Evolutionary conservation across 2,797 vertebrate genomes (phyloP).

Genomic region (Tangara arthus): DNA sequence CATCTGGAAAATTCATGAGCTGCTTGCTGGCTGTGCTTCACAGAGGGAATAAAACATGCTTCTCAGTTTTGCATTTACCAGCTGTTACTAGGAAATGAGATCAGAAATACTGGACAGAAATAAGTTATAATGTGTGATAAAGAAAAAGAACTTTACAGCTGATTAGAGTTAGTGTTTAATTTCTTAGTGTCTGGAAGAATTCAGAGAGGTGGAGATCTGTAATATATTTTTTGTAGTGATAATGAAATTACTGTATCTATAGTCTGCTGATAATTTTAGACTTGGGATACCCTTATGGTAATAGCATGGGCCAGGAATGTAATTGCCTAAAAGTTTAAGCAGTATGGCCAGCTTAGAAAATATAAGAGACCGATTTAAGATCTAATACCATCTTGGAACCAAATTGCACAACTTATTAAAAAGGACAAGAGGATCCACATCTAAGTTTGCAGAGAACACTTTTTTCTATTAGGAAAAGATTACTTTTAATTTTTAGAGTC

Average conservation of each 20-base stretch:
- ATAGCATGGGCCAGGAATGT: not conserved
- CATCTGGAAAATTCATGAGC: not conserved
- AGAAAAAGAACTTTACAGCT: not conserved
- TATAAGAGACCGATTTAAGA: not conserved
- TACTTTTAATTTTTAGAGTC: not conserved
- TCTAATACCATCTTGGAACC: not conserved
- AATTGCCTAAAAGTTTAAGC: not conserved
- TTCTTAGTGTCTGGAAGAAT: not conserved
- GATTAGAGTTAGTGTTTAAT: not conserved
- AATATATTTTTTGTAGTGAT: not conserved
- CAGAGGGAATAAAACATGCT: not conserved
- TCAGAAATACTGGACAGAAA: not conserved
- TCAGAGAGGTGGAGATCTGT: not conserved
- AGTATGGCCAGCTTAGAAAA: not conserved
- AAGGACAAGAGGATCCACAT: not conserved
- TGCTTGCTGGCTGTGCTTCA: not conserved
- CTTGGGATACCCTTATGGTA: not conserved
- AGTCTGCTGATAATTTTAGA: not conserved
- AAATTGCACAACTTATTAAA: not conserved
- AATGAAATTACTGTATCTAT: not conserved
- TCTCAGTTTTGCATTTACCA: not conserved
- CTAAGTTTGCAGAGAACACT: not conserved
- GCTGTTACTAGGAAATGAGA: slow-evolving; percentile 7
- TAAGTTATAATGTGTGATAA: not conserved
- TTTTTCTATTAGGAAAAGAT: not conserved